Base-by-base conservation (phyloP, 2,113 vertebrate species). In the Trinectes maculatus region DNA sequence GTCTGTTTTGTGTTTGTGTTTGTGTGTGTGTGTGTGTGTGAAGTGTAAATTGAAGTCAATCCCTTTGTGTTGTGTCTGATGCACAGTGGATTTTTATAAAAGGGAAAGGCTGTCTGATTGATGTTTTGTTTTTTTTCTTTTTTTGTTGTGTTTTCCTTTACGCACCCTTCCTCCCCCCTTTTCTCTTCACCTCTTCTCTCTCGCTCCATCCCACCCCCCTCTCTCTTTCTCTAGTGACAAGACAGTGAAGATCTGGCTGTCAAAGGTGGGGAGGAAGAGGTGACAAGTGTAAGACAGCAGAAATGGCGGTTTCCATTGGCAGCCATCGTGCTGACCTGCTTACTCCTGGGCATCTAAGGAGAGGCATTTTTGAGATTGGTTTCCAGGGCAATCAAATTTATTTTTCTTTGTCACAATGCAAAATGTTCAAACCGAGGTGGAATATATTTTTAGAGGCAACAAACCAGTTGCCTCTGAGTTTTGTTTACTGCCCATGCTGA, bases 201-300 rank as follows among this genome's bases (percentile, higher is more conserved):
- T 70, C 59, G 56, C 69, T 77, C 71, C 71, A 57, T 85, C 62
- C 67, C 28, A 56, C 47, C 79, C 40, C 89, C 90, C 15, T 79
- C 48, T 71, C 52, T 77, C 6, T 57, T 46, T 81, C 73, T 84
- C 34, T 72, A 98, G 97, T 1, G 96, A 99, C 93, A 92, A 93
- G 92, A 96, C 93, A 4, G 97, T 98, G 92, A 99, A 98, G 94
- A 92, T 98, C 86, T 98, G 96, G 96, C 71, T 79, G 61, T 86
- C 86, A 39, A 93, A 91, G 86, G 84, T 89, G 78, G 89, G 86
- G 73, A 92, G 84, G 85, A 92, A 88, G 82, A 93, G 90, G 85
- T 93, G 92, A 93, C 71, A 43, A 47, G 33, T 8, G 55, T 62
- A 26, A 60, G 28, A 33, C 28, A 33, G 47, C 19, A 13, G 21